Base-by-base conservation (phyloP, 1,140 invertebrate species). In the Thaumetopoea pityocampa region DNA sequence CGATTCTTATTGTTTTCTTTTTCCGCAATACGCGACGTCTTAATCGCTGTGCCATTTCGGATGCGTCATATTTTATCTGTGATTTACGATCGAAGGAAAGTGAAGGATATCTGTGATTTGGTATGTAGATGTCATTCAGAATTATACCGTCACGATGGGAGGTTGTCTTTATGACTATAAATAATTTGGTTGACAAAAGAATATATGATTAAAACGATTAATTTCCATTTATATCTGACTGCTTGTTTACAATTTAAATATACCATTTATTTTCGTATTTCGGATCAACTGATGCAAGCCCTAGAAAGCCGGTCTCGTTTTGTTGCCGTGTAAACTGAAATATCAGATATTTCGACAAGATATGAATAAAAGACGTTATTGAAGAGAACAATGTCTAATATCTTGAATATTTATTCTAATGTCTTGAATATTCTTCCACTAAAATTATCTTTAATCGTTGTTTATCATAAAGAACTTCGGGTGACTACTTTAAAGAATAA, bases 1-100 rank as follows among this genome's bases (percentile, higher is more conserved):
- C 52, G 46, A 56, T 53, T 48, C 55, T 67, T 57, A 58, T 64
- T 67, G 55, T 59, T 56, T 59, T 57, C 47, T 28, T 50, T 48
- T 65, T 60, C 57, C 56, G 59, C 37, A 36, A 40, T 53, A 32
- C 22, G 46, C 28, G 58, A 64, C 51, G 47, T 56, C 56, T 64
- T 55, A 65, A 65, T 65, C 62, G 58, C 35, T 28, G 37, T 27
- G 32, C 47, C 44, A 45, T 60, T 56, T 60, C 35, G 50, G 42
- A 41, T 42, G 36, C 43, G 28, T 54, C 49, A 55, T 55, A 43
- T 54, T 58, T 65, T 57, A 61, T 51, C 56, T 42, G 43, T 50
- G 51, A 51, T 58, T 42, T 50, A 51, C 49, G 50, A 23, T 8
- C 30, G 46, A 30, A 40, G 12, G n/a, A 10, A 27, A 43, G 45